Base-by-base conservation (phyloP, 2,113 vertebrate genomes). In the Candoia aspera region DNA sequence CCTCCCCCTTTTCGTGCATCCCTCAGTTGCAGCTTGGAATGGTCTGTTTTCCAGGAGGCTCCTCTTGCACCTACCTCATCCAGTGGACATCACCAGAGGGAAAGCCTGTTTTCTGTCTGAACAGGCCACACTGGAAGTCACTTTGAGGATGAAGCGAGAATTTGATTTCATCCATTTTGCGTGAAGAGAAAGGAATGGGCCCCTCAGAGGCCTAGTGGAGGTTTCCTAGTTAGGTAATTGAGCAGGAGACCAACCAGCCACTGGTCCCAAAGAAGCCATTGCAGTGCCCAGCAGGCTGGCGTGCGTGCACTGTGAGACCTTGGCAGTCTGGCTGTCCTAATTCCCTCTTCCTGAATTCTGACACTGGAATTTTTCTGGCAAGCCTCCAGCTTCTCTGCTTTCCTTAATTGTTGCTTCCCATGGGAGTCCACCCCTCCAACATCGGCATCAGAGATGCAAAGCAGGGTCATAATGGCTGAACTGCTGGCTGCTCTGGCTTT, bases 31-130 rank as follows among this genome's bases (percentile, higher is more conserved):
- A 15, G 49, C 58, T 55, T 89, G 29, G 26, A 19, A 55, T 33
- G 24, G n/a, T 13, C 46, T 15, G 1, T 93, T 94, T 95, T 93
- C 60, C 96, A 99, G 99, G 96, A 99, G 98, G 95, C 97, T 99
- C 73, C 97, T 98, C 86, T 95, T 99, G 90, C 98, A 98, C 86
- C 97, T 99, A 33, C 99, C 99, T 10, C 97, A 99, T 84, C 96
- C 96, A 1, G 97, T 98, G 54, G 97, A 99, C 95, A 96, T 94
- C 90, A 96, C 96, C 54, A 97, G 96, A 58, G 98, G 98, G 1
- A 99, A 96, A 94, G 99, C 98, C 79, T 94, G 94, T 73, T 99
- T 99, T 94, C 96, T 97, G 55, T 92, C 95, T 1, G 98, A 99
- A 64, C 96, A 95, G 55, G 97, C 97, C 91, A 98, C 97, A 64